Base-by-base conservation (phyloP, 2,797 vertebrate species). In the Okamejei kenojei region DNA sequence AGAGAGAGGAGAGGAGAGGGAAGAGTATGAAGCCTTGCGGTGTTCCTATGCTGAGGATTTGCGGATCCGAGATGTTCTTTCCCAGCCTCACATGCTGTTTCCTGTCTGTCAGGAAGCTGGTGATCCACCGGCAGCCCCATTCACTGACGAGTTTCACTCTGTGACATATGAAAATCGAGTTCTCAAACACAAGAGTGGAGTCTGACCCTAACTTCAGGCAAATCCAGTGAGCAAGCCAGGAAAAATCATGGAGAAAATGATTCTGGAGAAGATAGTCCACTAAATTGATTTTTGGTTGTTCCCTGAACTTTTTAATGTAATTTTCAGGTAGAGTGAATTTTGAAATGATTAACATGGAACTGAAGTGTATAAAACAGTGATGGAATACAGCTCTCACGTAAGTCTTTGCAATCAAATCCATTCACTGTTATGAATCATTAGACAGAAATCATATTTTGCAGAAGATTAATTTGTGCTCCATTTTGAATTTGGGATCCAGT, bases 371-470 rank as follows among this genome's bases (percentile, higher is more conserved):
- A 92, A 88, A 88, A 76, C 45, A 54, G 71, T 92, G 88, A 76
- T 76, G 45, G 71, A 92, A 92, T 92, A 45, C 38, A 74, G 23
- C 45, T 54, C 73, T 76, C 38, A 92, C 76, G 0, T 92, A 92
- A 54, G 68, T 23, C 26, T 92, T 76, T 54, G 23, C 26, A 92
- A n/a, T 10, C 71, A 92, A 54, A 74, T 73, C 90, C 73, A 76
- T 45, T 92, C 38, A n/a, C 15, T 92, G 35, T 91, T 92, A 54
- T 92, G 90, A 54, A 76, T 92, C 73, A 92, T 76, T 92, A 92
- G 38, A 29, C 68, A 45, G 13, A 92, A 92, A 58, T 92, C 71
- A 17, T 45, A 92, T 29, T 92, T 92, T 92, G 73, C 71, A 7
- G 68, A 76, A 74, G 71, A 92, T 76, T 76, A 92, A 92, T 92